These are phyloP conservation scores for Muntiacus muntjak DNA, from an alignment of 2,113 vertebrate species.

Conservation along the genomic window DNA sequence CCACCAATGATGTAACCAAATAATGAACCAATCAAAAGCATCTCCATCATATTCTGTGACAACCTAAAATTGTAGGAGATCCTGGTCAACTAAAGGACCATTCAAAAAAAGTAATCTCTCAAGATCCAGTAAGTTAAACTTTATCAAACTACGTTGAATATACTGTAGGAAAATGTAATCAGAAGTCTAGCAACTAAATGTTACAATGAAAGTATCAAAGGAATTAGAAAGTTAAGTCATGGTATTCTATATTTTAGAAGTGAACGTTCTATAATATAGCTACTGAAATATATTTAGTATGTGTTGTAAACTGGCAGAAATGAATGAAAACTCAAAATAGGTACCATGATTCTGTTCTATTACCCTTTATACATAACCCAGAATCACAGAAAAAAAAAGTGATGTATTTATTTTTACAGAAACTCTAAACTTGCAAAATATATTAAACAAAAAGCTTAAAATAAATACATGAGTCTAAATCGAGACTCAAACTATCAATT, in stretches of 20 bases:
- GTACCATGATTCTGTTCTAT: conserved; percentile 59
- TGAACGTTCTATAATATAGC: conserved; percentile 28
- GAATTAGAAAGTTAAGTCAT: conserved; percentile 42
- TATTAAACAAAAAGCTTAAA: conserved; percentile 66
- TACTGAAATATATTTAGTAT: conserved; percentile 66
- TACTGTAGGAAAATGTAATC: conserved; percentile 52
- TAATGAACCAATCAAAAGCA: conserved; percentile 57
- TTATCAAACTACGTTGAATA: conserved; percentile 57
- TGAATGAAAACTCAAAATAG: conserved; percentile 72
- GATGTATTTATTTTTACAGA: conserved; percentile 64
- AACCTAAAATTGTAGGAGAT: conserved; percentile 69
- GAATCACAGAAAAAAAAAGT: conserved; percentile 75
- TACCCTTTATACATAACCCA: conserved; percentile 68
- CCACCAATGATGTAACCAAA: conserved; percentile 1
- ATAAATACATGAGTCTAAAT: conserved; percentile 54
- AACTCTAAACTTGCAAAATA: conserved; percentile 55
- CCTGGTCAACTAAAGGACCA: conserved; percentile 64
- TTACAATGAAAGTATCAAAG: conserved; percentile 46
- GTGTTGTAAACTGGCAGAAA: conserved; percentile 66
- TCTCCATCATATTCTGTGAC: conserved; percentile 50
- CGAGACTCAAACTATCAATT: conserved; percentile 28
- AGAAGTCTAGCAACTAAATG: conserved; percentile 39
- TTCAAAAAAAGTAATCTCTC: conserved; percentile 64
- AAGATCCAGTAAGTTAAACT: conserved; percentile 63
- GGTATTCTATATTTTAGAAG: conserved; percentile 29